Evolutionary conservation across 2,113 vertebrate species (phyloP).

Genomic region (Dipodomys merriami): DNA sequence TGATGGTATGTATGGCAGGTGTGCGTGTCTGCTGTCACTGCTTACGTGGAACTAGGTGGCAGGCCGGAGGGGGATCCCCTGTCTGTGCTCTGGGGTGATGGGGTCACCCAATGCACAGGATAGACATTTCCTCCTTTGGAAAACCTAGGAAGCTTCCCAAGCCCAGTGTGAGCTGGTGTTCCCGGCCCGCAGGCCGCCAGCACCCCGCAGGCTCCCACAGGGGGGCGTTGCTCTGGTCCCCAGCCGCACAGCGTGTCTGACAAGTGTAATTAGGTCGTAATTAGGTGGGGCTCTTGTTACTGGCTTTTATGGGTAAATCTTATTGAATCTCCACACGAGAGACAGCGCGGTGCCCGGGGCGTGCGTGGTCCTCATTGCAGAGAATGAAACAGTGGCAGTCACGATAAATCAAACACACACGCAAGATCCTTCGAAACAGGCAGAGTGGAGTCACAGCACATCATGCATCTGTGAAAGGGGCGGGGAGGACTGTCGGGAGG

Average conservation of each 20-base stretch:
- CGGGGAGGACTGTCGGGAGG: neutral
- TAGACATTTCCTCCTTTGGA: conserved; percentile 3
- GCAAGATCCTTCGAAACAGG: neutral
- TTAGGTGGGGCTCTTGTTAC: conserved; percentile 65
- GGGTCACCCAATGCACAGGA: rapidly evolving
- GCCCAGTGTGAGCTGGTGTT: neutral
- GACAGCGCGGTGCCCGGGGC: neutral
- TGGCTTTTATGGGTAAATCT: conserved; percentile 51
- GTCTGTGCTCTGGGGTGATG: rapidly evolving
- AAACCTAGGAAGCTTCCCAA: neutral
- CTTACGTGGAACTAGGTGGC: too few relatives aligned
- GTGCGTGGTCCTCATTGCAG: rapidly evolving
- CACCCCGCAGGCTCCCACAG: too few relatives aligned
- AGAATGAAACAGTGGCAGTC: neutral
- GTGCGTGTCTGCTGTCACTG: too few relatives aligned
- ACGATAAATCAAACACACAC: neutral
- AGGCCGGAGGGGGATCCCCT: too few relatives aligned
- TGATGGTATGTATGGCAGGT: too few relatives aligned
- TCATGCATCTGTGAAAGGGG: neutral
- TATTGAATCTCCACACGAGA: neutral
- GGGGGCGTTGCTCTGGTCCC: too few relatives aligned
- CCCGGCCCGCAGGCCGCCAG: rapidly evolving
- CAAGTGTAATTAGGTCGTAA: conserved; percentile 72
- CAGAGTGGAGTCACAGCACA: rapidly evolving
- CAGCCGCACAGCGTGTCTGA: neutral